These are phyloP conservation scores for Ochotona curzoniae DNA, from an alignment of 2,113 vertebrate species.

Conservation along the genomic window DNA sequence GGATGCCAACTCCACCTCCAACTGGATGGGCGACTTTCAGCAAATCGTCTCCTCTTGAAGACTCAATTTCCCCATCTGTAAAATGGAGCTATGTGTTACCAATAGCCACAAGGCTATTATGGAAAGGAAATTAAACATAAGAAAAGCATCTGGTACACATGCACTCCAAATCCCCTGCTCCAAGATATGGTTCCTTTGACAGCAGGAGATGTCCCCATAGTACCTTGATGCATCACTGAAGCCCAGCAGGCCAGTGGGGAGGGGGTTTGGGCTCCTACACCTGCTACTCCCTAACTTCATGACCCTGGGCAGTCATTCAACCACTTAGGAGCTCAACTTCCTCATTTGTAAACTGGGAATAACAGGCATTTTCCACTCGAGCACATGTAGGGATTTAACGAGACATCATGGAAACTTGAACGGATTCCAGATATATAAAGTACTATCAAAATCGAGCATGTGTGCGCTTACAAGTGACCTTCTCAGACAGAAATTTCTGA, in stretches of 20 bases:
- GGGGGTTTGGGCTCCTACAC: neutral
- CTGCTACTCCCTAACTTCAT: neutral
- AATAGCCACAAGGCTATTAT: neutral
- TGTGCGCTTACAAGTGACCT: conserved; percentile 63
- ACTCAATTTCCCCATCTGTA: neutral
- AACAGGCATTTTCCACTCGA: neutral
- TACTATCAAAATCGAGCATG: neutral
- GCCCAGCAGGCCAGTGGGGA: neutral
- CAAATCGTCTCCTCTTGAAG: neutral
- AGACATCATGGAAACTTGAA: neutral
- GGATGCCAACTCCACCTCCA: neutral
- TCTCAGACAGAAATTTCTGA: conserved; percentile 54
- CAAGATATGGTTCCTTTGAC: neutral
- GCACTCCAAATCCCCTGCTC: neutral
- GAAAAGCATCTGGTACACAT: neutral
- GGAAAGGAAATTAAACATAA: neutral
- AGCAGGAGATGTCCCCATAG: neutral
- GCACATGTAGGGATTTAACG: neutral
- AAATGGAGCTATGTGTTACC: neutral
- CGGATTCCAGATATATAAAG: neutral
- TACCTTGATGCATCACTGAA: neutral
- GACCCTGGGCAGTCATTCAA: neutral
- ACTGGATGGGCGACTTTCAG: too few species aligned
- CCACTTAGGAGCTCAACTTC: neutral
- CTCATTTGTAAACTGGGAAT: neutral